phyloP scores from a whole-genome alignment of 1,140 invertebrate genomes.

The Lucilia sericata region DNA sequence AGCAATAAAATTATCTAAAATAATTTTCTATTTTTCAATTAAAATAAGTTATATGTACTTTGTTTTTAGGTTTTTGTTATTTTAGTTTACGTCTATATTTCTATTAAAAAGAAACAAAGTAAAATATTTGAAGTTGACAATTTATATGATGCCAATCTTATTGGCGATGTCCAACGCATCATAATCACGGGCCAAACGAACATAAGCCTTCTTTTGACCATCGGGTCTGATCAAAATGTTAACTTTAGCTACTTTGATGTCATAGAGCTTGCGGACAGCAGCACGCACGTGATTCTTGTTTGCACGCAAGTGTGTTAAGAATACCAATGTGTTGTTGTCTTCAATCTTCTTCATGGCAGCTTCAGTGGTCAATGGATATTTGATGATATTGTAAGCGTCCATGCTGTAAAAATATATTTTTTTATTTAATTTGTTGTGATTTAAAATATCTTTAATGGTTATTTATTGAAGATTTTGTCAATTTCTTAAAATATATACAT shows the following conservation, averaged over 20 bases:
- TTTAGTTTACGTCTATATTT: slow-evolving; percentile 40
- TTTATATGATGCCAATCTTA: slow-evolving; percentile 98
- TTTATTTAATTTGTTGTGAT: neutral
- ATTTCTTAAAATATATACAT: too few species aligned
- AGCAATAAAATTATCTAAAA: too few species aligned
- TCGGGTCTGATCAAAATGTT: slow-evolving; percentile 97
- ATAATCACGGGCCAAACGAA: slow-evolving; percentile 94
- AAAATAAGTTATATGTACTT: neutral
- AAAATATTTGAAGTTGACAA: slow-evolving; percentile 45
- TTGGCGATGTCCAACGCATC: slow-evolving; percentile 99
- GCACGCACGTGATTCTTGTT: slow-evolving; percentile 98
- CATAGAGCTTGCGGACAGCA: slow-evolving; percentile 97
- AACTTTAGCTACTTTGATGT: slow-evolving; percentile 98
- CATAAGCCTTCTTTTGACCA: slow-evolving; percentile 99
- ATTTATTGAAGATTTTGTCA: too few species aligned
- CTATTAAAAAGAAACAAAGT: slow-evolving; percentile 35
- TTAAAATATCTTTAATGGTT: too few species aligned
- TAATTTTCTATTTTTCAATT: too few species aligned
- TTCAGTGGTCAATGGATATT: slow-evolving; percentile 98
- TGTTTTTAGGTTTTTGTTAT: slow-evolving; percentile 36
- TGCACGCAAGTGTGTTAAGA: slow-evolving; percentile 95
- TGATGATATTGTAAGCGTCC: slow-evolving; percentile 98
- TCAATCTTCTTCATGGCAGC: slow-evolving; percentile 99
- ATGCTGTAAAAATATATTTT: slow-evolving; percentile 75
- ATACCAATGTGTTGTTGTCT: slow-evolving; percentile 99